A percentile compares a stretch with the other conserved stretches of the same genome.
Evolutionary conservation across 2,797 vertebrate genomes (phyloP).

Genomic region (Malacoraja senta): DNA sequence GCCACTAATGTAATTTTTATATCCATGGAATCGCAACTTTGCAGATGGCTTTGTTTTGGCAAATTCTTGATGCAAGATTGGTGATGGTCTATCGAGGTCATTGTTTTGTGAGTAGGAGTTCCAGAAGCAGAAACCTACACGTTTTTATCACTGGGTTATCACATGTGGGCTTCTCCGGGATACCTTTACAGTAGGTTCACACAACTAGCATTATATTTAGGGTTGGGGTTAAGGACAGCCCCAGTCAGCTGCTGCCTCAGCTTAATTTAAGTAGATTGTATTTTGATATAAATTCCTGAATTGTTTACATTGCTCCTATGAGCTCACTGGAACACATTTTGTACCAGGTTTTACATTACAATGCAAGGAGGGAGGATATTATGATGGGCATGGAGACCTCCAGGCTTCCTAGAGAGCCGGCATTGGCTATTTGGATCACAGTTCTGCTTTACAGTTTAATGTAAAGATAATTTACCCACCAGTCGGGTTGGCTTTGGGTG

Average conservation of each 20-base stretch:
- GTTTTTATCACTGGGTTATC: background rate
- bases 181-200: background rate
- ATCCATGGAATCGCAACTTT: background rate
- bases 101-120: background rate
- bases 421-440: no score
- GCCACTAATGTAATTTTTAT: background rate
- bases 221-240: background rate
- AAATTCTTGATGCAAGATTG: no score
- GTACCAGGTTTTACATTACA: background rate
- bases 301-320: background rate
- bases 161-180: background rate
- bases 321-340: background rate
- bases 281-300: background rate
- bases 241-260: background rate
- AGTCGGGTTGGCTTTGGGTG: no score
- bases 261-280: background rate
- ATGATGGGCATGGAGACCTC: background rate
- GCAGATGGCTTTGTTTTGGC: background rate
- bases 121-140: background rate
- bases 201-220: background rate
- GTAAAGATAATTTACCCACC: no score
- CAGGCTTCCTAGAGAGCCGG: background rate
- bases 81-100: background rate
- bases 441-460: no score
- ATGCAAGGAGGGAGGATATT: background rate